These are phyloP conservation scores for Allobates femoralis DNA, from an alignment of 2,797 vertebrate species.

Conservation along the genomic window DNA sequence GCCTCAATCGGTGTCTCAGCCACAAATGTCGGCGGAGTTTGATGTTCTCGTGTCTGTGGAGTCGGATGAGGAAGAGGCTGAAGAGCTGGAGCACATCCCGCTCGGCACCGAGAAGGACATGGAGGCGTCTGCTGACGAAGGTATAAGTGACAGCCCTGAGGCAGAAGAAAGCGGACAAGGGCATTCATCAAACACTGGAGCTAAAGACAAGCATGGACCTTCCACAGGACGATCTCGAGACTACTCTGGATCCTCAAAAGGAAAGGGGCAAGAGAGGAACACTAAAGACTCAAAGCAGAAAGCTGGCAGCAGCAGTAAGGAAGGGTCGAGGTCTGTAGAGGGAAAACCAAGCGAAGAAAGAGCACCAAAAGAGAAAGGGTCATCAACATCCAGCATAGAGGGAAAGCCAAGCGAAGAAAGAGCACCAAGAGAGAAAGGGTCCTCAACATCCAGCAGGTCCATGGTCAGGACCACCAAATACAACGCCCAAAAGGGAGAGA, in stretches of 20 bases:
- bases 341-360: too few species aligned
- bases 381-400: background rate
- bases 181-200: background rate
- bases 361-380: background rate
- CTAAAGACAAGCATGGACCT: background rate
- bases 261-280: background rate
- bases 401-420: background rate
- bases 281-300: background rate
- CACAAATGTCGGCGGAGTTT: background rate
- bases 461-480: constrained; percentile 65
- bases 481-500: constrained; percentile 37
- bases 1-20: background rate
- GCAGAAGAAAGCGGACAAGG: background rate
- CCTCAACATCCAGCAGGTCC: constrained; percentile 62
- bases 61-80: constrained; percentile 48
- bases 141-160: background rate
- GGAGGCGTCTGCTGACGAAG: background rate
- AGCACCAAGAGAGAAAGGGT: background rate
- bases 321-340: background rate
- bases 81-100: background rate
- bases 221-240: background rate
- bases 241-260: background rate
- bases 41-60: constrained; percentile 54
- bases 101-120: too few species aligned
- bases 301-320: background rate